phyloP scores from a whole-genome alignment of 2,888 invertebrate species.

The Suillia variegata region DNA sequence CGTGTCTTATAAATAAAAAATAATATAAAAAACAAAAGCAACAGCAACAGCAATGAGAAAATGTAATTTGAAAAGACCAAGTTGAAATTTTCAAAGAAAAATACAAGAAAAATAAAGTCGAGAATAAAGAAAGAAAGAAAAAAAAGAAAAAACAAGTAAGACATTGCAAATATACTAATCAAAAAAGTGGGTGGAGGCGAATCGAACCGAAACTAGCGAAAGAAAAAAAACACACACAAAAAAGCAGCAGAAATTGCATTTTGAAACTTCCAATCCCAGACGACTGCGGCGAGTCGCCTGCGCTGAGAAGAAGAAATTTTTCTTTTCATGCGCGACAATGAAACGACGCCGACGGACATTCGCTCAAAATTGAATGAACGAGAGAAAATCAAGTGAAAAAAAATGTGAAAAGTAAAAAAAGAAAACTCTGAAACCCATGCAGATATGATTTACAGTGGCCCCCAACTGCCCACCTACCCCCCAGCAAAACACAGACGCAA shows the following conservation, averaged over 20 bases:
- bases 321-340: slow-evolving; percentile 22
- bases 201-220: neutral
- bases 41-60: slow-evolving; percentile 14
- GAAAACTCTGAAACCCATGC: slow-evolving; percentile 14
- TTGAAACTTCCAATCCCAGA: slow-evolving; percentile 58
- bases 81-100: slow-evolving; percentile 22
- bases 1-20: slow-evolving; percentile 26
- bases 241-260: slow-evolving; percentile 48
- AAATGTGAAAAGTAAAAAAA: too few species aligned
- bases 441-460: slow-evolving; percentile 50
- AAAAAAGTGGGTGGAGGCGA: slow-evolving; percentile 28
- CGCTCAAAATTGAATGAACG: slow-evolving; percentile 1
- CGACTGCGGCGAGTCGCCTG: too few species aligned
- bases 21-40: slow-evolving; percentile 32
- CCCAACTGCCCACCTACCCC: slow-evolving; percentile 26
- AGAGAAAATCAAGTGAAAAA: slow-evolving; percentile 13
- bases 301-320: slow-evolving; percentile 17
- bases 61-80: neutral
- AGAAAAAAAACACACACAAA: slow-evolving; percentile 16
- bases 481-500: slow-evolving; percentile 26
- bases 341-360: slow-evolving; percentile 13
- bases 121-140: slow-evolving; percentile 32
- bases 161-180: too few species aligned
- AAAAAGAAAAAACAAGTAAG: slow-evolving; percentile 44
- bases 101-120: slow-evolving; percentile 31